Conservation (phyloP, 2,888 invertebrate species). For the Agrotis segetum region DNA sequence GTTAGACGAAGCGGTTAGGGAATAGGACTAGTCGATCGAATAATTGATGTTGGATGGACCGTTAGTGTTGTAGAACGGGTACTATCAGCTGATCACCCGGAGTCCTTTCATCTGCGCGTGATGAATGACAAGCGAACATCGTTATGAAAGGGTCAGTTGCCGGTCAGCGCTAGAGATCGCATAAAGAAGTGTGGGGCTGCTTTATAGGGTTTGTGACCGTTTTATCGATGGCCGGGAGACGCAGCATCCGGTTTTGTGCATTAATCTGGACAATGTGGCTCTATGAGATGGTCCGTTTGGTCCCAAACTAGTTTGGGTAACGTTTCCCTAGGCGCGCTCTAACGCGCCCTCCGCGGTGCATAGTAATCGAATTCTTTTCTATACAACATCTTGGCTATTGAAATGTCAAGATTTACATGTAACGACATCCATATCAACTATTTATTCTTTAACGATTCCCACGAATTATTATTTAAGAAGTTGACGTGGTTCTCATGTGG, state of each 20-base stretch:
- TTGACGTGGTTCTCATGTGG: neutral
- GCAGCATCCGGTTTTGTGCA: conserved; percentile 90
- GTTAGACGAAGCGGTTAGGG: conserved; percentile 73
- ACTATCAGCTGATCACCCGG: conserved; percentile 85
- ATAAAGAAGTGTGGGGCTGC: conserved; percentile 84
- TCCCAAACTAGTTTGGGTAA: conserved; percentile 87
- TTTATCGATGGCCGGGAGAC: conserved; percentile 84
- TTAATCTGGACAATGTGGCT: conserved; percentile 86
- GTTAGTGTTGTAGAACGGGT: conserved; percentile 75
- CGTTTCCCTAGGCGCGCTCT: conserved; percentile 81
- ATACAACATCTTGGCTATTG: conserved; percentile 78
- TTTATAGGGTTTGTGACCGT: conserved; percentile 85
- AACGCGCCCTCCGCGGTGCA: conserved; percentile 78
- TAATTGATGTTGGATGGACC: conserved; percentile 86
- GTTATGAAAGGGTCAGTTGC: conserved; percentile 75
- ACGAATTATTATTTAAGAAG: conserved; percentile 46
- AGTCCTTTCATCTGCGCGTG: conserved; percentile 84
- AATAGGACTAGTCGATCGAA: conserved; percentile 76
- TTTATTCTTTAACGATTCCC: conserved; percentile 58
- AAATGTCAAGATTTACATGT: conserved; percentile 79
- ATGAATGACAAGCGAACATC: conserved; percentile 81
- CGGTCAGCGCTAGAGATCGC: conserved; percentile 82
- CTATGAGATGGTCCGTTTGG: conserved; percentile 84
- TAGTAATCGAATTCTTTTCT: conserved; percentile 88
- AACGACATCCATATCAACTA: conserved; percentile 70